A percentile compares a stretch with the other conserved stretches of the same genome.
These are phyloP conservation scores for Dendrocopos noguchii DNA, from an alignment of 2,113 vertebrate species.

Conservation along the genomic window DNA sequence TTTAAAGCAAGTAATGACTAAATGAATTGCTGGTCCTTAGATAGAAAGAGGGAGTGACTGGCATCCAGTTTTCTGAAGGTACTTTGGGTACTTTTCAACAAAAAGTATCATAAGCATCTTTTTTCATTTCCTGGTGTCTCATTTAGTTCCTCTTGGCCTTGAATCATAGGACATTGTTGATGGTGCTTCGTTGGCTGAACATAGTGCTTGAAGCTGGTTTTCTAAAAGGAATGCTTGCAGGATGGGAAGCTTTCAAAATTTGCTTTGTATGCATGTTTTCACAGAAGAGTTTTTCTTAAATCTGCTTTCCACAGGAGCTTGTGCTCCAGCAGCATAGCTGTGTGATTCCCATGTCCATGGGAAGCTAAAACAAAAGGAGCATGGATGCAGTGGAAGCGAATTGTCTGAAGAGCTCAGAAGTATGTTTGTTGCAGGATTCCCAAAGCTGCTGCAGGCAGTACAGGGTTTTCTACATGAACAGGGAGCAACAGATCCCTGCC, in stretches of 20 bases:
- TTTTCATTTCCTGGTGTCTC: not conserved
- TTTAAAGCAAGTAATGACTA: not conserved
- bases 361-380: not conserved
- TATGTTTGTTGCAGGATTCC: not conserved
- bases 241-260: constrained; percentile 29
- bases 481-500: constrained; percentile 29
- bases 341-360: not conserved
- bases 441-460: not conserved
- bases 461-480: not conserved
- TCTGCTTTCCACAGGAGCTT: not conserved
- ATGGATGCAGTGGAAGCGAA: not conserved
- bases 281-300: not conserved
- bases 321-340: not conserved
- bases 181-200: not conserved
- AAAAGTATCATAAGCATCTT: not conserved
- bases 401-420: not conserved
- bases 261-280: constrained; percentile 26
- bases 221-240: constrained; percentile 21
- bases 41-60: not conserved
- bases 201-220: accelerated
- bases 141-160: not conserved
- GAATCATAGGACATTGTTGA: not conserved
- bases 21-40: not conserved
- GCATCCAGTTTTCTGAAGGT: not conserved
- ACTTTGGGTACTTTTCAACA: not conserved